Base-by-base conservation (phyloP, 2,113 vertebrate species). In the Ceyx cyanopectus region DNA sequence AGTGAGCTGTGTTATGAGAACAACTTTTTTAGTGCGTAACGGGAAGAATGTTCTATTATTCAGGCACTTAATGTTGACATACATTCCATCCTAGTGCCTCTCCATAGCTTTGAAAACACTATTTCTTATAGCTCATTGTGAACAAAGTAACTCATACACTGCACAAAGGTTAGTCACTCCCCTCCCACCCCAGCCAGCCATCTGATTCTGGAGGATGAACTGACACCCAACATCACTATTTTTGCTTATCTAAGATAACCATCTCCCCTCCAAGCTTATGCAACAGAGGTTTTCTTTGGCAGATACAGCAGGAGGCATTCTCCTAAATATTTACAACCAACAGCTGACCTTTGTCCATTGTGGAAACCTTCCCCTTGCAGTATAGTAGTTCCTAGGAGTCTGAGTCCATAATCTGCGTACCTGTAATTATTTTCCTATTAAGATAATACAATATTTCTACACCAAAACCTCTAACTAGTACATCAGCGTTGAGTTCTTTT, bases 31-130 rank as follows among this genome's bases (percentile, higher is more conserved):
- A 60, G 89, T 85, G 93, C 85, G 91, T 67, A 87, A 85, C 5
- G 19, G 68, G 89, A 89, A 88, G 41, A 81, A 67, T 80, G 87
- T 37, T 54, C 2, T 78, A 73, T 88, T 91, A 73, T 87, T 96
- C 75, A 96, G 85, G 83, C 95, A 95, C 94, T 92, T 96, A 85
- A 96, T 93, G 90, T 89, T 95, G 74, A 87, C 78, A 73, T 81
- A 96, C 85, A 96, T 95, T 95, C 94, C 79, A 87, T 66, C 63
- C 75, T 63, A 95, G 95, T n/a, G 51, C 95, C 94, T 91, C 87
- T 83, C 3, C 9, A 89, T 51, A 94, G 75, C 82, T 89, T 29
- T 80, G 75, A 92, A 89, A 90, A 46, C 26, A 22, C 27, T 29
- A 37, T 56, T 80, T 80, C 22, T 60, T 74, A 53, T 0, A 87